Conservation (phyloP, 1,140 invertebrate genomes). For the Spodoptera frugiperda region DNA sequence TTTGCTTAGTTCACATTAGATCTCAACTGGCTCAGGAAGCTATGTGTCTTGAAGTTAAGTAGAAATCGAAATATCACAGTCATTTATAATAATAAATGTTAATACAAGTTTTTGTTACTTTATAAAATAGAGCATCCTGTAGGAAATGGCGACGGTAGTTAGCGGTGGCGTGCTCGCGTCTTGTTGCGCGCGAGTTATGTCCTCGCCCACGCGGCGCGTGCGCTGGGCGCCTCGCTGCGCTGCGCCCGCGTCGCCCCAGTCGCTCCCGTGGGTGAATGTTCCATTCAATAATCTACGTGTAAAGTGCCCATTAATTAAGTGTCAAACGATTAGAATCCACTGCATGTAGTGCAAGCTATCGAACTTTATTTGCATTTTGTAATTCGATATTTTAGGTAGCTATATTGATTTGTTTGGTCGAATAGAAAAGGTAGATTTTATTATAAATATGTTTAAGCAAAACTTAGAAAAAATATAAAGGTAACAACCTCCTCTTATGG, state of each 20-base stretch:
- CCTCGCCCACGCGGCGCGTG: conserved; percentile 67
- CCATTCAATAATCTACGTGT: conserved; percentile 58
- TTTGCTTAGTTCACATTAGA: too few species aligned
- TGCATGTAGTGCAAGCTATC: conserved; percentile 15
- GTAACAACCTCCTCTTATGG: too few species aligned
- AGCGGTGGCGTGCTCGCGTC: conserved; percentile 75
- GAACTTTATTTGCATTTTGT: conserved; percentile 4
- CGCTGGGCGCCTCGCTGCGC: conserved; percentile 51
- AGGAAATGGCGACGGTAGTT: conserved; percentile 71
- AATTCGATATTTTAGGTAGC: conserved; percentile 16
- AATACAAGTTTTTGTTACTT: too few species aligned
- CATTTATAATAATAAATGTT: too few species aligned
- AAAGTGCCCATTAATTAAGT: conserved; percentile 48
- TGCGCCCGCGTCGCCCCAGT: conserved; percentile 38
- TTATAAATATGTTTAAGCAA: too few species aligned
- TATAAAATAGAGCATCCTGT: conserved; percentile 60
- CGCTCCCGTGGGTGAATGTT: conserved; percentile 52
- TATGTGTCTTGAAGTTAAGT: too few species aligned
- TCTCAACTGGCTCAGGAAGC: too few species aligned
- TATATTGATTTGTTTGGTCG: not conserved
- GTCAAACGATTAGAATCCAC: conserved; percentile 43
- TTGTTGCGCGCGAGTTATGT: conserved; percentile 80
- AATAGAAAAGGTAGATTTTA: too few species aligned
- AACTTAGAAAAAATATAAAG: too few species aligned
- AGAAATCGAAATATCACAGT: too few species aligned